Base-by-base conservation (phyloP, 2,888 invertebrate species). In the Acholoe squamosa region DNA sequence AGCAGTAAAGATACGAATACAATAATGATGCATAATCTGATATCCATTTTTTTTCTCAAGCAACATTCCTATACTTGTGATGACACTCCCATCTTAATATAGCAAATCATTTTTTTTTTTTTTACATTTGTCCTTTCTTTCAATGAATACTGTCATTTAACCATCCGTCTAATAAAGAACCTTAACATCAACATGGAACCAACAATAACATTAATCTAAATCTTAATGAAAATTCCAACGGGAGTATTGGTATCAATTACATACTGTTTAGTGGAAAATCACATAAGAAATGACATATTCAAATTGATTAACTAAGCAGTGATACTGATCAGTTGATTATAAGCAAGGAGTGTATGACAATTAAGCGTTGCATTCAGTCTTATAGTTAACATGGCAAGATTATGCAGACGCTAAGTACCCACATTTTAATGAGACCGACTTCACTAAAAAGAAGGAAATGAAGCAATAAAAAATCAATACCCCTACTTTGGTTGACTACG, bases 371-470 rank as follows among this genome's bases (percentile, higher is more conserved):
- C 61, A 61, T n/a, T 61, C 61, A 61, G 61, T 61, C 61, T 61
- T 61, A 61, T 7, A 61, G 16, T 76, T 76, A 76, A 76, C 31
- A 76, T 76, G 16, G 31, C 25, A n/a, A 80, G 33, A 14, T n/a
- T 80, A 80, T n/a, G 5, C 19, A 80, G 25, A 80, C 43, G 16
- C 22, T 43, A 86, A 86, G 52, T 86, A 86, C 86, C 86, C 86
- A 86, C 86, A 86, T 28, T 28, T 54, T 3, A 86, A 54, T 54
- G 52, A 28, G 25, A 86, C 25, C 86, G 86, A 86, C 86, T 86
- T 52, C 86, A 86, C 86, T 86, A 86, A 52, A 86, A 86, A 56
- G 19, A 54, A 86, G 80, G 71, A 80, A 80, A 80, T 33, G 80
- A 80, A 34, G 34, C 33, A 80, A 80, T 43, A 80, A 33, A 71